Evolutionary conservation across 2,888 invertebrate species (phyloP).

Genomic region (Myopa testacea): DNA sequence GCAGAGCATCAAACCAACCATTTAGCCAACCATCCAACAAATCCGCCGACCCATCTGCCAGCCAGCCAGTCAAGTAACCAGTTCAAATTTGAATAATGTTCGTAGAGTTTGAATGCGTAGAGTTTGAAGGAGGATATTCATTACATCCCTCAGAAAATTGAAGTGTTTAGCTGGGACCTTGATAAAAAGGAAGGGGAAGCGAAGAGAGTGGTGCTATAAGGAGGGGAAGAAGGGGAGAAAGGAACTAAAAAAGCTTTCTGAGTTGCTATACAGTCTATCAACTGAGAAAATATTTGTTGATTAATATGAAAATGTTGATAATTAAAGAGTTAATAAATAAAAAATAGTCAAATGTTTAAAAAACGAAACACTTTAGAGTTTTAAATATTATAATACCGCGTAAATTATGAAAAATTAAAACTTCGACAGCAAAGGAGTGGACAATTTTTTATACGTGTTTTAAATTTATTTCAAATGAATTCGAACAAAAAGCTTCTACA

Average conservation of each 20-base stretch:
- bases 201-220: background rate
- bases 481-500: background rate
- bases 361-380: background rate
- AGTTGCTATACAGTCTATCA: no score
- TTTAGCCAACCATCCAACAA: background rate
- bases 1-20: background rate
- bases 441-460: background rate
- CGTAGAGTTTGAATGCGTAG: background rate
- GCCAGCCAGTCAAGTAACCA: background rate
- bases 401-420: background rate
- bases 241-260: no score
- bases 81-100: background rate
- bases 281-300: no score
- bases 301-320: no score
- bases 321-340: no score
- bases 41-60: no score
- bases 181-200: background rate
- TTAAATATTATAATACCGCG: background rate
- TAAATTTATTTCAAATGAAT: no score
- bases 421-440: background rate
- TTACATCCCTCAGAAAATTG: background rate
- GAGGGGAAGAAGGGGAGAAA: background rate
- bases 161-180: no score
- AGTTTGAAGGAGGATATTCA: background rate
- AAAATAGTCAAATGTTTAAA: no score